phyloP scores from a whole-genome alignment of 2,113 vertebrate genomes.

The Sceloporus tristichus region DNA sequence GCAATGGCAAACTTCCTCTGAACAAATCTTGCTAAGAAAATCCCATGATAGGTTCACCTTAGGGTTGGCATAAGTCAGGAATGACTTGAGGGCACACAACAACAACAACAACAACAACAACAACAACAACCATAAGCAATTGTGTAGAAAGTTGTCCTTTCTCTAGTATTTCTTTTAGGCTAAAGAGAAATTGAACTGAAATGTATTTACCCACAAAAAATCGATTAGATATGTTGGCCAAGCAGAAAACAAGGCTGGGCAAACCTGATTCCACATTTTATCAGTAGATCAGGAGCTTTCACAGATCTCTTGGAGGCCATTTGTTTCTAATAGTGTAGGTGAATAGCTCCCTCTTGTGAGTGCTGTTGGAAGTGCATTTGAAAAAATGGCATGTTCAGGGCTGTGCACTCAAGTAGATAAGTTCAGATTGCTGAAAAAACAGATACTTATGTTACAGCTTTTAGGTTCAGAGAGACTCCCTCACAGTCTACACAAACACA shows the following conservation, averaged over 20 bases:
- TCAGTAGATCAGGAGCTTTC: neutral
- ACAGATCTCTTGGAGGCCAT: neutral
- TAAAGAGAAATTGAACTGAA: neutral
- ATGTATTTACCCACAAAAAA: neutral
- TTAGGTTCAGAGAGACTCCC: neutral
- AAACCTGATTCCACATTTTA: neutral
- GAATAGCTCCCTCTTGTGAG: slow-evolving; percentile 32
- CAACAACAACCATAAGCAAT: neutral
- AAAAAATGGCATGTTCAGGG: neutral
- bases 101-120: too few relatives aligned
- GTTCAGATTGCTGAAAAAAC: neutral
- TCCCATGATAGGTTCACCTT: too few relatives aligned
- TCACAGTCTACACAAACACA: neutral
- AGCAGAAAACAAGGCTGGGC: neutral
- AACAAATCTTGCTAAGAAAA: too few relatives aligned
- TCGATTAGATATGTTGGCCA: neutral
- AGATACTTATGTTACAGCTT: neutral
- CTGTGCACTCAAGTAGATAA: neutral
- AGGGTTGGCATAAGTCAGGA: too few relatives aligned
- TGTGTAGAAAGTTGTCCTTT: neutral
- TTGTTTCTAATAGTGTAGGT: slow-evolving; percentile 1
- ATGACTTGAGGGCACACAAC: too few relatives aligned
- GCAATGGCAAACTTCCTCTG: too few relatives aligned
- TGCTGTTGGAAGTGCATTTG: neutral
- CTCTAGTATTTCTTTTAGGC: neutral